These are phyloP conservation scores for Gracilinanus agilis DNA, from an alignment of 2,113 vertebrate species.

Conservation along the genomic window DNA sequence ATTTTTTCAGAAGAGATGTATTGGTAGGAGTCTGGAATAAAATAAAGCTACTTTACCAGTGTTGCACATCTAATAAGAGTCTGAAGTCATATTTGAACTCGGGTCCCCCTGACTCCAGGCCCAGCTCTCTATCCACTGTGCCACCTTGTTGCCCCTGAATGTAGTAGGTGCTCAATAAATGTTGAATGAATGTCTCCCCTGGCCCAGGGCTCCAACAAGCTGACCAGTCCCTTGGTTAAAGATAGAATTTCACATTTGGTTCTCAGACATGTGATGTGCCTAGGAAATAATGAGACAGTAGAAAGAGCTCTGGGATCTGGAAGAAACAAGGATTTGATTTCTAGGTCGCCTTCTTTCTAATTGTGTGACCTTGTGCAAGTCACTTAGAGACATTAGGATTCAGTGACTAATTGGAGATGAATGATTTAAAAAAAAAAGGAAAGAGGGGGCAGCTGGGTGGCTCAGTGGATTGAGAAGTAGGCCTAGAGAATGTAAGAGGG, in stretches of 20 bases:
- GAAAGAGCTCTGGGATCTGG: background rate
- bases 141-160: background rate
- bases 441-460: no score
- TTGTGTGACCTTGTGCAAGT: no score
- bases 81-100: no score
- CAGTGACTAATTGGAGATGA: background rate
- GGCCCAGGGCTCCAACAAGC: background rate
- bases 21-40: background rate
- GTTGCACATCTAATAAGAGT: no score
- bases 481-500: no score
- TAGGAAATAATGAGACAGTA: conserved; percentile 32
- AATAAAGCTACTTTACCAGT: no score
- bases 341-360: background rate
- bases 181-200: background rate
- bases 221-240: conserved; percentile 20
- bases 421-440: no score
- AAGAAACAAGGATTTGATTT: conserved; percentile 14
- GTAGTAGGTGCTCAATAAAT: background rate
- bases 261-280: background rate
- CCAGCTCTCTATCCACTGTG: no score
- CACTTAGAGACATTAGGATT: background rate
- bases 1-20: background rate
- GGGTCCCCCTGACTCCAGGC: no score
- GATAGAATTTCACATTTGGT: conserved; percentile 17
- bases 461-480: no score